phyloP scores from a whole-genome alignment of 2,797 vertebrate species.

The Oreortyx pictus region DNA sequence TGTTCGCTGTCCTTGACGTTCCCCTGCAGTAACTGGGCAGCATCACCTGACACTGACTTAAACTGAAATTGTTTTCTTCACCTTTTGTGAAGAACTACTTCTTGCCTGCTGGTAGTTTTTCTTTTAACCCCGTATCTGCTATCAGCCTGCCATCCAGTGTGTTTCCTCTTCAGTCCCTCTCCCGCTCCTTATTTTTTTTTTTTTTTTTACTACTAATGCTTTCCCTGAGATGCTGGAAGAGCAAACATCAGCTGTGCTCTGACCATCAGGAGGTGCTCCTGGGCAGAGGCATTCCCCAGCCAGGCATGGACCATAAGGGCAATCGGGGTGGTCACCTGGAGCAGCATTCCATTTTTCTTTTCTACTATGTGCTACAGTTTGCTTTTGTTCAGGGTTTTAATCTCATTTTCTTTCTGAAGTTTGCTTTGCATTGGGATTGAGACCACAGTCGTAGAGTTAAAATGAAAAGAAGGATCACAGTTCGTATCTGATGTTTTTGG shows the following conservation, averaged over 20 bases:
- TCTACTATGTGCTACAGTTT: not conserved
- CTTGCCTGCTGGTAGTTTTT: not conserved
- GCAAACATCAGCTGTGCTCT: not conserved
- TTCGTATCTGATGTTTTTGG: not conserved
- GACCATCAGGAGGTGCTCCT: rapidly evolving
- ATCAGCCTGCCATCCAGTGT: not conserved
- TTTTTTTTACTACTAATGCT: not conserved
- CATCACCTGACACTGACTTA: not conserved
- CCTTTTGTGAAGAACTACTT: not conserved
- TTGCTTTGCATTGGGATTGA: not conserved
- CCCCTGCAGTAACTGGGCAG: not conserved
- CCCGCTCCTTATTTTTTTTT: not conserved
- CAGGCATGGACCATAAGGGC: not conserved
- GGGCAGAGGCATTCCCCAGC: not conserved
- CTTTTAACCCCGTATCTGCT: not conserved
- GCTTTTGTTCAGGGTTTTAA: not conserved
- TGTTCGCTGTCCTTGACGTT: not conserved
- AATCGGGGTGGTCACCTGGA: not conserved
- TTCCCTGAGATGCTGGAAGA: not conserved
- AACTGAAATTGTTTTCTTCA: not conserved
- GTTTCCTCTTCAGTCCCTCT: not conserved
- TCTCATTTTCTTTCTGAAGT: not conserved
- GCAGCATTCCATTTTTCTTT: not conserved
- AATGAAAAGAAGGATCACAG: not conserved
- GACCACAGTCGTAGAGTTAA: not conserved